Evolutionary conservation across 2,888 invertebrate species (phyloP).

Genomic region (Ctenicera cuprea): DNA sequence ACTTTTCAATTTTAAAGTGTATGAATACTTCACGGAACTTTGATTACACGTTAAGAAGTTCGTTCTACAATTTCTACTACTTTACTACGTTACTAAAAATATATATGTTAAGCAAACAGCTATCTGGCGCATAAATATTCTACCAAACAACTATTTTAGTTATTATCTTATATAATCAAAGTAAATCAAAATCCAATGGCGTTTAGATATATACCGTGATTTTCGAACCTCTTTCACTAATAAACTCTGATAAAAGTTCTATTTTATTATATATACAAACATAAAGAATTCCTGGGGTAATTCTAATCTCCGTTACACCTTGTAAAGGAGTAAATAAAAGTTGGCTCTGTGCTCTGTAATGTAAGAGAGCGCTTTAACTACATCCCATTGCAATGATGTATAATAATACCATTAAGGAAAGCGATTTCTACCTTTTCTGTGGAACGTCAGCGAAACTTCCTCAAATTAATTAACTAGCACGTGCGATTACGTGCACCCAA

Average conservation of each 20-base stretch:
- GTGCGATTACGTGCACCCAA: conserved; percentile 41
- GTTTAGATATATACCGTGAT: conserved; percentile 3
- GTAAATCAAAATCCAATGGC: conserved; percentile 4
- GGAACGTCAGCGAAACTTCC: conserved; percentile 39
- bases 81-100: too few relatives aligned
- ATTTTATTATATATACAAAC: conserved; percentile 27
- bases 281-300: conserved; percentile 25
- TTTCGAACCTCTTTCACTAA: conserved; percentile 18
- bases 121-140: too few relatives aligned
- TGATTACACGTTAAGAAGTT: too few relatives aligned
- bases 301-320: conserved; percentile 31
- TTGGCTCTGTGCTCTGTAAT: conserved; percentile 3
- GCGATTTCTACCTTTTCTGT: conserved; percentile 40
- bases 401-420: conserved; percentile 39
- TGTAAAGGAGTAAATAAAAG: conserved; percentile 29
- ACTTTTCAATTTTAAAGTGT: too few relatives aligned
- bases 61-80: too few relatives aligned
- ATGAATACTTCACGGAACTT: too few relatives aligned
- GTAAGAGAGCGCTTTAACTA: conserved; percentile 7
- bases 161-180: conserved; percentile 9
- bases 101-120: too few relatives aligned
- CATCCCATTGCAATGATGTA: conserved; percentile 29
- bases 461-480: conserved; percentile 45
- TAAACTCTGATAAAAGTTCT: conserved; percentile 10
- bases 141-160: too few relatives aligned